phyloP scores from a whole-genome alignment of 2,888 invertebrate genomes.

The Asteroscopus sphinx region DNA sequence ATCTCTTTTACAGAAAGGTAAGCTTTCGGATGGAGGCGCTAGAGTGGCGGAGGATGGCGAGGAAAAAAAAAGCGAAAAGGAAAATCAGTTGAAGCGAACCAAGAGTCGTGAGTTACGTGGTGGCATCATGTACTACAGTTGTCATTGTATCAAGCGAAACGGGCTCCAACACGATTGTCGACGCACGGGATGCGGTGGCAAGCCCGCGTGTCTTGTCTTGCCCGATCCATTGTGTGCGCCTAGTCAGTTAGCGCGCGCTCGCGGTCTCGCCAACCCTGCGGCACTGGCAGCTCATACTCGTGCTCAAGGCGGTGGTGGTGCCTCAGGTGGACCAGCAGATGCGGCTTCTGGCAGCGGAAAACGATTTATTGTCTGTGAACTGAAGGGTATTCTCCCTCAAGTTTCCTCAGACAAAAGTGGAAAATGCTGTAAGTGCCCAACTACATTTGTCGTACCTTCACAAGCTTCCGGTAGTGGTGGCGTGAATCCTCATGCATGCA shows the following conservation, averaged over 20 bases:
- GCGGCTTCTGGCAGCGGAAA: constrained; percentile 70
- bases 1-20: constrained; percentile 73
- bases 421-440: constrained; percentile 83
- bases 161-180: constrained; percentile 90
- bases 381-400: constrained; percentile 78
- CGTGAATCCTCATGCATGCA: constrained; percentile 43
- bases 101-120: constrained; percentile 89
- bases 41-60: constrained; percentile 75
- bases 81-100: constrained; percentile 83
- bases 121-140: constrained; percentile 88
- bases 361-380: constrained; percentile 85
- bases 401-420: constrained; percentile 64
- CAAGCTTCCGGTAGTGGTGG: constrained; percentile 35
- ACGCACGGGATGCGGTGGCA: constrained; percentile 87
- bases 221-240: constrained; percentile 90
- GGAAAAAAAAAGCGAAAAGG: constrained; percentile 82
- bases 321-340: constrained; percentile 59
- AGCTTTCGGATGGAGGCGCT: constrained; percentile 63
- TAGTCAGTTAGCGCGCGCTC: constrained; percentile 84
- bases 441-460: constrained; percentile 45
- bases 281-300: constrained; percentile 74
- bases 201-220: constrained; percentile 85
- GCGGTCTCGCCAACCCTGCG: constrained; percentile 80
- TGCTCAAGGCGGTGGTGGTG: constrained; percentile 66
- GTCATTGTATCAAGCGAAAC: constrained; percentile 90